Evolutionary conservation across 2,797 vertebrate species (phyloP).

Genomic region (Pristis pectinata): DNA sequence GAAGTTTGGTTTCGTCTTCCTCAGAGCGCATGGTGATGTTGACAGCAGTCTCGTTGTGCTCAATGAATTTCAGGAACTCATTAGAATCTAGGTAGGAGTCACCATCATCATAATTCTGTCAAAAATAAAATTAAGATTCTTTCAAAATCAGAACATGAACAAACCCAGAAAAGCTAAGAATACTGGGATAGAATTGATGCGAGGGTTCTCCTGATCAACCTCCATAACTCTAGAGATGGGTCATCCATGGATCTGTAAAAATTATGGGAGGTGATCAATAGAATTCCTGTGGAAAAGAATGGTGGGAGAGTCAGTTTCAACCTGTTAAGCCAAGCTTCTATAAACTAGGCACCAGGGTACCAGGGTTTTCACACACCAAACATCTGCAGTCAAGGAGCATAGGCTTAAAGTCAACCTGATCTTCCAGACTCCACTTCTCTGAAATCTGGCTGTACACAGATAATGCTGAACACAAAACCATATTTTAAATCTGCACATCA

Average conservation of each 20-base stretch:
- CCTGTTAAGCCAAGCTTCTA: not conserved
- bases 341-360: not conserved
- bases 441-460: not conserved
- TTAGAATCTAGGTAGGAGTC: slow-evolving; percentile 85
- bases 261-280: too few relatives aligned
- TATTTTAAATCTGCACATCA: not conserved
- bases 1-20: slow-evolving; percentile 89
- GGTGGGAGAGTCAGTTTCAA: not conserved
- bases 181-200: not conserved
- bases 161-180: not conserved
- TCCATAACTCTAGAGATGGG: not conserved
- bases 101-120: slow-evolving; percentile 80
- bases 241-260: not conserved
- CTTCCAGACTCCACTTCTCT: not conserved
- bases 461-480: not conserved
- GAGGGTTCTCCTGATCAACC: not conserved
- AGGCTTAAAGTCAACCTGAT: not conserved
- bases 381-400: not conserved
- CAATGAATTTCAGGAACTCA: slow-evolving; percentile 91
- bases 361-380: not conserved
- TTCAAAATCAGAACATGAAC: not conserved
- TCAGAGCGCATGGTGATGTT: slow-evolving; percentile 84
- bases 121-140: not conserved
- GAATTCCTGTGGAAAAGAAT: not conserved
- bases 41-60: slow-evolving; percentile 84